Percentiles rank a stretch among this genome's conserved stretches.
Evolutionary conservation across 2,888 invertebrate species (phyloP).

Genomic region (Azorinus chamasolen): DNA sequence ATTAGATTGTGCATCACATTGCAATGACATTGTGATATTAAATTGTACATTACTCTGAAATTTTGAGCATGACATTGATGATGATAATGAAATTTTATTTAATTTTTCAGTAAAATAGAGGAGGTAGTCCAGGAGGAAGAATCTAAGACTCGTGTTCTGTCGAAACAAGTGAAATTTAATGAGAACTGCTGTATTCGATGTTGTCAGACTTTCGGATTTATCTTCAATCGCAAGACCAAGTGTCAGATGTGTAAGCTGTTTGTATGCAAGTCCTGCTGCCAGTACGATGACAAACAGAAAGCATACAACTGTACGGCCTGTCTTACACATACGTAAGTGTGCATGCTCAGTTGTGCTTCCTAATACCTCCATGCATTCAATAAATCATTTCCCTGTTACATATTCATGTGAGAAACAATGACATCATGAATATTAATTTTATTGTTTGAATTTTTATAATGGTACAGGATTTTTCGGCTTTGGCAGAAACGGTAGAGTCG

Average conservation of each 20-base stretch:
- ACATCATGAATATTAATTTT: too few species aligned
- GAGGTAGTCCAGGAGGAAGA: constrained; percentile 79
- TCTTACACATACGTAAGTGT: constrained; percentile 82
- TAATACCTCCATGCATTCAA: too few species aligned
- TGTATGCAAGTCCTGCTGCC: constrained; percentile 84
- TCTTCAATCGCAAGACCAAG: constrained; percentile 84
- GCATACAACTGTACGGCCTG: constrained; percentile 84
- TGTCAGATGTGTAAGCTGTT: constrained; percentile 82
- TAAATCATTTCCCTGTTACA: too few species aligned
- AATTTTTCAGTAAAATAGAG: constrained; percentile 79
- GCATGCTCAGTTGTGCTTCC: too few species aligned
- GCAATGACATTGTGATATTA: too few species aligned
- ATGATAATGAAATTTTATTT: constrained; percentile 10
- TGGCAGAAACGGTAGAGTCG: too few species aligned
- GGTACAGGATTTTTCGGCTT: too few species aligned
- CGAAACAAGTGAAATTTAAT: constrained; percentile 79
- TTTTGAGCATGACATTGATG: too few species aligned
- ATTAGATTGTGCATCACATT: too few species aligned
- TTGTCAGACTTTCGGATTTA: constrained; percentile 81
- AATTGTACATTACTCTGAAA: too few species aligned
- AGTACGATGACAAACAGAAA: constrained; percentile 75
- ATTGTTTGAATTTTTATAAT: too few species aligned
- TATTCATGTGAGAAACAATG: too few species aligned
- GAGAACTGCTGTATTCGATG: constrained; percentile 84
- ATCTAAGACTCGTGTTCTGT: constrained; percentile 73